A percentile compares a stretch with the other conserved stretches of the same genome.
Conservation (phyloP, 23 tunicate species). For the Diplosoma virens region DNA sequence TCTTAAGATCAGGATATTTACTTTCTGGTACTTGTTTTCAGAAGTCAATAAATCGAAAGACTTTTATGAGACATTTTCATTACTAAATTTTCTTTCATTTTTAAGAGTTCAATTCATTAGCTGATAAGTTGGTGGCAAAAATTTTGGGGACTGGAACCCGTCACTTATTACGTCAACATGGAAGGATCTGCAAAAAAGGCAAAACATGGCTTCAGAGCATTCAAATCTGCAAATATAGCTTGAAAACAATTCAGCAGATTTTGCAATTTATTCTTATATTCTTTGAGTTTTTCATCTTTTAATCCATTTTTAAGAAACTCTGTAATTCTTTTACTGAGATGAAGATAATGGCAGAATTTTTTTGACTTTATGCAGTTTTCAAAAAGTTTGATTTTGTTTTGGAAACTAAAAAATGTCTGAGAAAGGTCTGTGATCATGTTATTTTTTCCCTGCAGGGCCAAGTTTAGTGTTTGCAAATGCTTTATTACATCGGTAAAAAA, state of each 20-base stretch:
- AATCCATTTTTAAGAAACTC: too few species aligned
- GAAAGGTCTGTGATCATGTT: neutral
- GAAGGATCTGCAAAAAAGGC: constrained; percentile 9
- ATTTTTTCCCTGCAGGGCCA: neutral
- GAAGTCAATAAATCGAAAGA: neutral
- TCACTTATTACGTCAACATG: constrained; percentile 17
- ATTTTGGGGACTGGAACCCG: neutral
- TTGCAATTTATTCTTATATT: too few species aligned
- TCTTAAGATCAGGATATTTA: constrained; percentile 12
- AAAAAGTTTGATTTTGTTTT: neutral
- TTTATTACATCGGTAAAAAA: neutral
- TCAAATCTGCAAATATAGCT: constrained; percentile 9
- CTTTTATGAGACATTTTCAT: constrained; percentile 5
- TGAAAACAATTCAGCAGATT: neutral
- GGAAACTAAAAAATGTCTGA: neutral
- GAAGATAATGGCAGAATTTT: neutral
- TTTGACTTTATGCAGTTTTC: neutral
- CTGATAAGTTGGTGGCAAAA: neutral
- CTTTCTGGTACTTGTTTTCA: neutral
- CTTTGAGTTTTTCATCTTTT: too few species aligned
- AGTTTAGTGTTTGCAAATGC: neutral
- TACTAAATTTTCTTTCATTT: constrained; percentile 2
- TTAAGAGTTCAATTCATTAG: neutral
- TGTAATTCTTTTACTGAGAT: constrained; percentile 5
- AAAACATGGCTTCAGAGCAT: constrained; percentile 5